Base-by-base conservation (phyloP, 2,797 vertebrate species). In the Poecilia wingei region DNA sequence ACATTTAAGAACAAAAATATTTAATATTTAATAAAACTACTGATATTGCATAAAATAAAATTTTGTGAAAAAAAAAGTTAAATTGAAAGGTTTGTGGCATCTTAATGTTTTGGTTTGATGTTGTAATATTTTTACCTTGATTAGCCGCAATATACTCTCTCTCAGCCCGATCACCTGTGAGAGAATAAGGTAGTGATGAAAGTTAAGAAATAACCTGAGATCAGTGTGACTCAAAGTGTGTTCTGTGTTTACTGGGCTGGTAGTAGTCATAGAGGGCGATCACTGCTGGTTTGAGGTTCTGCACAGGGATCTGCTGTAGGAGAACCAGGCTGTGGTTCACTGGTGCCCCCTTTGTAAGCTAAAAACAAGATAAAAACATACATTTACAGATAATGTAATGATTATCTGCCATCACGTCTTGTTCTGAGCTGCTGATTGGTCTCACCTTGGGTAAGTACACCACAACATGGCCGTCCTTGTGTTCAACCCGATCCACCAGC, bases 241-340 rank as follows among this genome's bases (percentile, higher is more conserved):
- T 45, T 51, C 13, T 13, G 33, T 73, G 16, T 1, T 89, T 91
- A 95, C 94, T 92, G 88, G 91, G 82, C 81, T 96, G 92, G 88
- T 96, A 96, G 89, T 95, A 96, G 91, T 96, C 95, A 16, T 95
- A 96, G 79, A 94, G 76, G 86, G 83, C 64, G 76, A 95, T 87
- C 75, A 92, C 85, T 0, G 94, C 95, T 57, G 94, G 87, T 78
- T 95, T 96, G 41, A 95, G 86, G 75, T 95, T 93, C 22, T 89
- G 79, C 33, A 96, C 94, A 47, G 49, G 53, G 66, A 86, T 1
- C 45, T 89, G 77, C 80, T 93, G 92, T 68, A 83, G 36, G 9
- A 95, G 82, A 28, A 70, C 51, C n/a, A 94, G 61, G 3, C 0
- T 16, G 78, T 88, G 83, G 49, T 8, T 1, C 33, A 93, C 14